Percentiles rank a stretch among this genome's conserved stretches.
Evolutionary conservation across 2,888 invertebrate species (phyloP).

Genomic region (Clanis bilineata): DNA sequence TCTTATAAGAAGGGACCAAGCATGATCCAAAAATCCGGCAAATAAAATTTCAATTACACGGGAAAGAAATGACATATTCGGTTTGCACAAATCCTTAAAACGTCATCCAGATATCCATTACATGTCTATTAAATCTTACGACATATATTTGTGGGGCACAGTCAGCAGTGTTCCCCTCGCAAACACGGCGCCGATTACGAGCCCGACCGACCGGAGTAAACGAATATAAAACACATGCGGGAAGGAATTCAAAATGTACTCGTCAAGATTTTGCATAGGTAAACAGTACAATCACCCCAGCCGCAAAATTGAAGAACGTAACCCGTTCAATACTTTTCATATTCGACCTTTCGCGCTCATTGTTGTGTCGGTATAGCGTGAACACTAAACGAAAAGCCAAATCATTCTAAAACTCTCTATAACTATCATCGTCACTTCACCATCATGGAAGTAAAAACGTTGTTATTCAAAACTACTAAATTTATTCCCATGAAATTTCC

Average conservation of each 20-base stretch:
- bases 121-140: slow-evolving; percentile 83
- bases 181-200: slow-evolving; percentile 79
- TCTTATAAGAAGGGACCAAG: slow-evolving; percentile 21
- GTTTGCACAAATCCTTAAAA: slow-evolving; percentile 83
- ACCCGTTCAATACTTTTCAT: slow-evolving; percentile 34
- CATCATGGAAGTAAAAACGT: no score
- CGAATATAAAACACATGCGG: slow-evolving; percentile 82
- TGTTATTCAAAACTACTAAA: no score
- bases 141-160: slow-evolving; percentile 80
- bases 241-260: slow-evolving; percentile 79
- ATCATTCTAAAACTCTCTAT: no score
- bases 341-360: slow-evolving; percentile 29
- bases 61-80: slow-evolving; percentile 79
- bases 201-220: slow-evolving; percentile 79
- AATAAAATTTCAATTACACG: slow-evolving; percentile 79
- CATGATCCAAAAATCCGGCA: slow-evolving; percentile 75
- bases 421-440: no score
- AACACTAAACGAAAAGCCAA: no score
- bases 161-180: slow-evolving; percentile 79
- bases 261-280: slow-evolving; percentile 79
- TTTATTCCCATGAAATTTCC: no score
- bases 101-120: slow-evolving; percentile 83
- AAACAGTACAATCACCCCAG: slow-evolving; percentile 72
- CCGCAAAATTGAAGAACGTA: slow-evolving; percentile 29
- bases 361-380: neutral